These are phyloP conservation scores for Battus philenor DNA, from an alignment of 1,140 invertebrate species.

Conservation along the genomic window DNA sequence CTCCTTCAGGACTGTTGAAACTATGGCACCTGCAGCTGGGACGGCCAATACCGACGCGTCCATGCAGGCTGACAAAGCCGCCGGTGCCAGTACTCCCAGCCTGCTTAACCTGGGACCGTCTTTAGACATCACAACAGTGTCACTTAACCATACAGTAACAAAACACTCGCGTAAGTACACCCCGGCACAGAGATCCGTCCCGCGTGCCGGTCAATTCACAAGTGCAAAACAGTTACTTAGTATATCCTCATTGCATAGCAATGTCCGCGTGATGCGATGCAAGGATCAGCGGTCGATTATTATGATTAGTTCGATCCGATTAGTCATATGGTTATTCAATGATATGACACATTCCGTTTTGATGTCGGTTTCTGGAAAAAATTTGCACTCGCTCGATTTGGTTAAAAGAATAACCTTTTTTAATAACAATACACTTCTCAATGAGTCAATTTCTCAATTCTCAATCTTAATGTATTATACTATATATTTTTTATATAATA, in stretches of 20 bases:
- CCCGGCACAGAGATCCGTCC: conserved; percentile 56
- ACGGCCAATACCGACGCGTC: conserved; percentile 75
- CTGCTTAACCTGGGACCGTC: conserved; percentile 45
- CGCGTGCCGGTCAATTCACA: conserved; percentile 37
- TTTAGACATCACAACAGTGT: conserved; percentile 45
- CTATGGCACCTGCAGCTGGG: conserved; percentile 77
- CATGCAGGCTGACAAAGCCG: conserved; percentile 61
- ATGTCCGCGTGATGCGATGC: background rate
- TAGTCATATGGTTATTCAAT: no score
- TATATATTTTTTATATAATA: no score
- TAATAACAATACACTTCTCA: no score
- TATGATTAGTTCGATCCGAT: no score
- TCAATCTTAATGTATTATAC: no score
- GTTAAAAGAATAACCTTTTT: no score
- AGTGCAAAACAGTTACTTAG: background rate
- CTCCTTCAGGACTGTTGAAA: conserved; percentile 76
- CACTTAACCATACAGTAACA: background rate
- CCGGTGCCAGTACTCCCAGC: conserved; percentile 60
- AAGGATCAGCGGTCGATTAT: background rate
- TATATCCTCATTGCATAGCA: background rate
- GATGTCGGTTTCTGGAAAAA: no score
- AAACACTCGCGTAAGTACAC: conserved; percentile 48
- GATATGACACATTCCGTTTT: conserved; percentile 17
- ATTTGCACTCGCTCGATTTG: no score
- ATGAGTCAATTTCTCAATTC: no score